A percentile compares a stretch with the other conserved stretches of the same genome.
These are phyloP conservation scores for Rattus norvegicus DNA, from an alignment of 2,113 vertebrate genomes.

Conservation along the genomic window GRCr8 NC_086020.1:110976001-110976500, in stretches of 20 bases:
- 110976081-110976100: background rate
- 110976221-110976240: background rate
- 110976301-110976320: background rate
- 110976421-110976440: background rate
- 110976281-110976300: background rate
- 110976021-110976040: background rate
- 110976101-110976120: background rate
- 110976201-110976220: background rate
- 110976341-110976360: background rate
- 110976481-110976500: slow-evolving; percentile 12
- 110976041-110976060: background rate
- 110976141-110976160: background rate
- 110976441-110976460: background rate
- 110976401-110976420: background rate
- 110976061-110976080: slow-evolving; percentile 8
- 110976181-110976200: background rate
- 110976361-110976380: background rate
- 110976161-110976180: background rate
- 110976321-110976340: background rate
- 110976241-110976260: background rate
- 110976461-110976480: background rate
- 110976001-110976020: background rate
- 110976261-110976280: background rate
- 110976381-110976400: background rate
- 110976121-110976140: background rate